Evolutionary conservation across 2,113 vertebrate species (phyloP).

Genomic region (Symphodus melops): DNA sequence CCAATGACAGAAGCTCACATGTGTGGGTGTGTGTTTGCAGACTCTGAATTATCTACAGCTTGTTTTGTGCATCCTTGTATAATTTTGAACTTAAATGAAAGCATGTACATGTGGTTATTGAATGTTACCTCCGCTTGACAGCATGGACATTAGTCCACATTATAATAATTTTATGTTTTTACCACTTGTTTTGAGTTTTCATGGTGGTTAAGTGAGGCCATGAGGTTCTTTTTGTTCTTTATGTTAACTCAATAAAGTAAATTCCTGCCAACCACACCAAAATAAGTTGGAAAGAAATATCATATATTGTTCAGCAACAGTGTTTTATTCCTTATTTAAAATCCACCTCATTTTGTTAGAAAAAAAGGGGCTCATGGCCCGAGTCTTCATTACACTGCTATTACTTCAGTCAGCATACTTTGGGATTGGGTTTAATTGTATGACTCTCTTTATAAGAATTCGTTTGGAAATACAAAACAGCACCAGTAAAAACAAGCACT

Average conservation of each 20-base stretch:
- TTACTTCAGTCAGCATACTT: conserved; percentile 14
- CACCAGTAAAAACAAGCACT: conserved; percentile 10
- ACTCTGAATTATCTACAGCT: conserved; percentile 55
- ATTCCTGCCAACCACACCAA: conserved; percentile 18
- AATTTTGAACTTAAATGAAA: conserved; percentile 28
- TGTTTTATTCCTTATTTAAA: conserved; percentile 1
- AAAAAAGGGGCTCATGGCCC: neutral
- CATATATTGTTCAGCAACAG: neutral
- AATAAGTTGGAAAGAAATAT: conserved; percentile 20
- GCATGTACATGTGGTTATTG: conserved; percentile 18
- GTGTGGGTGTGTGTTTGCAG: conserved; percentile 59
- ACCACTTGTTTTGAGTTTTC: conserved; percentile 31
- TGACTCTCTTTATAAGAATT: conserved; percentile 26
- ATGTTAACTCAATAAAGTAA: conserved; percentile 27
- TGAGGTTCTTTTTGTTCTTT: conserved; percentile 36
- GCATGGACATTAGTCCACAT: conserved; percentile 6
- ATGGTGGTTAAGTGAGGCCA: conserved; percentile 18
- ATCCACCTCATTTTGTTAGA: conserved; percentile 8
- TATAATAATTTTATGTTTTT: conserved; percentile 26
- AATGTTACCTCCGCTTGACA: conserved; percentile 19
- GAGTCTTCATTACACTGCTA: conserved; percentile 18
- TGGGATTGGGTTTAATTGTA: conserved; percentile 22
- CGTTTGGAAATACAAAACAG: conserved; percentile 23
- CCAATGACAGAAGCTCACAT: conserved; percentile 30
- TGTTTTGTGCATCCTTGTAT: conserved; percentile 47